Percentiles rank a stretch among this genome's conserved stretches.
phyloP scores from a whole-genome alignment of 2,888 invertebrate species.

The Euspilapteryx auroguttella region DNA sequence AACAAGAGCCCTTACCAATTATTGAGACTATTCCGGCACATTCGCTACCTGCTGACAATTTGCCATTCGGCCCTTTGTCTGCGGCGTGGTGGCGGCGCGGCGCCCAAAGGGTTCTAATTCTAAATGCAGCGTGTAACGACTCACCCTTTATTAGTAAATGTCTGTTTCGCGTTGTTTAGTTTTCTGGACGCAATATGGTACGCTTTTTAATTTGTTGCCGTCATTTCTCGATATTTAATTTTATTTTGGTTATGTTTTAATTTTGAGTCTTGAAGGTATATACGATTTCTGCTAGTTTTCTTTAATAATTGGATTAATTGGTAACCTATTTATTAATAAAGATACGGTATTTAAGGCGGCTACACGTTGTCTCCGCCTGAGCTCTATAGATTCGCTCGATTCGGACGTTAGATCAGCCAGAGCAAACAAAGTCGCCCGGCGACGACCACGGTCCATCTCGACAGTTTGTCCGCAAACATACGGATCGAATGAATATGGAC shows the following conservation, averaged over 20 bases:
- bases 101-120: conserved; percentile 62
- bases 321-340: no score
- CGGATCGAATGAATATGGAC: conserved; percentile 50
- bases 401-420: no score
- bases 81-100: conserved; percentile 59
- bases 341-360: no score
- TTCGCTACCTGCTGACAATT: conserved; percentile 61
- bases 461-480: conserved; percentile 48
- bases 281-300: no score
- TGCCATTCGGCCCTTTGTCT: conserved; percentile 57
- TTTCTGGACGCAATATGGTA: conserved; percentile 57
- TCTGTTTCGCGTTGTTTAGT: conserved; percentile 56
- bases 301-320: no score
- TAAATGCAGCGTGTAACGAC: conserved; percentile 59
- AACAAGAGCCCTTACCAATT: conserved; percentile 53
- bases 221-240: no score
- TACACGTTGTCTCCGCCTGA: no score
- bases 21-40: conserved; percentile 47
- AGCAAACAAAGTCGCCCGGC: conserved; percentile 27
- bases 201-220: conserved; percentile 26
- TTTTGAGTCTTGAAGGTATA: no score
- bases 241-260: no score
- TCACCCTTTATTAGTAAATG: conserved; percentile 51
- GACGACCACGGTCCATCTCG: conserved; percentile 35
- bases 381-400: no score